Evolutionary conservation across 1,140 invertebrate genomes (phyloP).

Genomic region (Sinonovacula constricta): DNA sequence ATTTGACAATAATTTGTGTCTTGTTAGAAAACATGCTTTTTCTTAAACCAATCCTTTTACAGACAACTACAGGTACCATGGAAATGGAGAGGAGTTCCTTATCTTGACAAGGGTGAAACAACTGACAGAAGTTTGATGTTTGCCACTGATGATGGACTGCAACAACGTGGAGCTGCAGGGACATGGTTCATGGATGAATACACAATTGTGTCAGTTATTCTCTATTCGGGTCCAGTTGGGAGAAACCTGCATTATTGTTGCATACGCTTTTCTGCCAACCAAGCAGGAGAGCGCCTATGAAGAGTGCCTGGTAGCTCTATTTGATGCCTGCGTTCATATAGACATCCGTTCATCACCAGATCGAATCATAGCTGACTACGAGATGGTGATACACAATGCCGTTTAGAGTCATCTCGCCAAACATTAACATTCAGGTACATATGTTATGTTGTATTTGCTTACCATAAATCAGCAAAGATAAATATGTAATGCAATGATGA

Average conservation of each 20-base stretch:
- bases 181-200: conserved; percentile 14
- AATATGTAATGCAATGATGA: no score
- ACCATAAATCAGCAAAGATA: no score
- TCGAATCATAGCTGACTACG: no score
- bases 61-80: not conserved
- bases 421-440: no score
- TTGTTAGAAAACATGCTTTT: no score
- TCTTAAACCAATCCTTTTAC: not conserved
- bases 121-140: not conserved
- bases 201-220: conserved; percentile 6
- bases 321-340: not conserved
- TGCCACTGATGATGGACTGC: not conserved
- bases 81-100: not conserved
- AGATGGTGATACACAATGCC: no score
- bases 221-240: not conserved
- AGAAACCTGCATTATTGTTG: not conserved
- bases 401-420: no score
- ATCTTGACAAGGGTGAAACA: not conserved
- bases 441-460: no score
- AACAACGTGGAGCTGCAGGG: not conserved
- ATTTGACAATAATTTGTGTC: not conserved
- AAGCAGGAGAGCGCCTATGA: not conserved
- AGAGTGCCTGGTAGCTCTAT: conserved; percentile 5
- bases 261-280: conserved; percentile 2
- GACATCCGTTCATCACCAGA: conserved; percentile 8